Base-by-base conservation (phyloP, 2,888 invertebrate genomes). In the Drosophila fungiperda region DNA sequence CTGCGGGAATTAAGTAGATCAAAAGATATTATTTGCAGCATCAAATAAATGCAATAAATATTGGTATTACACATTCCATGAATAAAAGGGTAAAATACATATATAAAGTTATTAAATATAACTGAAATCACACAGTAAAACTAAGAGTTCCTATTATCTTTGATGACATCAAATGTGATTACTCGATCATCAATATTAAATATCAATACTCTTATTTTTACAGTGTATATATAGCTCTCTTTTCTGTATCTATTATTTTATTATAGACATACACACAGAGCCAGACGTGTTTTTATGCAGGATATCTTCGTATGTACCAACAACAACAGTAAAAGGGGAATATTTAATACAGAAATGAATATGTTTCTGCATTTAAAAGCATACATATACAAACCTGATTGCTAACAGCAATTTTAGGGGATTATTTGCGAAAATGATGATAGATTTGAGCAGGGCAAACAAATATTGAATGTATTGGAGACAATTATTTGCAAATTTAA, bases 181-280 rank as follows among this genome's bases (percentile, higher is more conserved):
- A 23, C 9, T 35, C 52, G 20, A 5, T 17, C 9, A 17, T 9
- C 1, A 5, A n/a, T 42, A 57, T 12, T 8, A 8, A 33, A 20
- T 54, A 36, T 54, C 17, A 23, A 26, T 29, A 17, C 3, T 29
- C 1, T 32, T n/a, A n/a, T 29, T 11, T 42, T 32, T 57, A 20
- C 42, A 32, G 57, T 20, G 57, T 57, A 42, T 42, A 32, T 52
- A 63, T 36, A 60, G 50, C 64, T 45, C 59, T 50, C 49, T 49
- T 72, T 53, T 23, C 52, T 65, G 76, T 78, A 77, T 80, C 78
- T 90, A 83, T 85, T 88, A 89, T 88, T 89, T 87, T 73, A 89
- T 78, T 83, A 80, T 62, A 76, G 29, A n/a, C 26, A 76, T 63
- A 67, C 69, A 61, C 63, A 73, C 52, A 58, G 42, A 57, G 45